A percentile compares a stretch with the other conserved stretches of the same genome.
phyloP scores from a whole-genome alignment of 2,888 invertebrate genomes.

The Oligia latruncula region DNA sequence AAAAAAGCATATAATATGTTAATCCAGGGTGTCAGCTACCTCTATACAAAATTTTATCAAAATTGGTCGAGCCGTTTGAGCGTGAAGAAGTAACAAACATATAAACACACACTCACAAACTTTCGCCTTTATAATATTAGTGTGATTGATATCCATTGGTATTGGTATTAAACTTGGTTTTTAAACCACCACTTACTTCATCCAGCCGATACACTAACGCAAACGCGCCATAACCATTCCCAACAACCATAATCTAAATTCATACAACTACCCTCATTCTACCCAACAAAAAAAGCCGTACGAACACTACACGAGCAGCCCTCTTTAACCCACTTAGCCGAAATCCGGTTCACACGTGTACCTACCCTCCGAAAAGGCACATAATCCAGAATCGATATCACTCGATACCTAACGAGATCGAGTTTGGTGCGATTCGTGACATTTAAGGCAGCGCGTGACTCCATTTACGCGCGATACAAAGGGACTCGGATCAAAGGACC shows the following conservation, averaged over 20 bases:
- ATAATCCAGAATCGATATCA: slow-evolving; percentile 78
- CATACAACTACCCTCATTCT: slow-evolving; percentile 34
- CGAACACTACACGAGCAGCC: slow-evolving; percentile 44
- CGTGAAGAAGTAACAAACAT: too few relatives aligned
- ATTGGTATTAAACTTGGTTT: not conserved
- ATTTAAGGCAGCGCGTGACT: slow-evolving; percentile 84
- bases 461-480: slow-evolving; percentile 80
- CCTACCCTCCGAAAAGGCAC: slow-evolving; percentile 61
- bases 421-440: slow-evolving; percentile 80
- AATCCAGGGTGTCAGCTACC: too few relatives aligned
- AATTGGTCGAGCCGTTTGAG: too few relatives aligned
- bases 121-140: too few relatives aligned
- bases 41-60: too few relatives aligned
- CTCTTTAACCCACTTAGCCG: slow-evolving; percentile 66
- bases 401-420: slow-evolving; percentile 77
- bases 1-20: too few relatives aligned
- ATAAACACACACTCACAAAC: too few relatives aligned
- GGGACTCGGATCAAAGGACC: slow-evolving; percentile 78
- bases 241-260: slow-evolving; percentile 36
- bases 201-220: not conserved
- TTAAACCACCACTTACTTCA: not conserved
- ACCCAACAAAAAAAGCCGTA: slow-evolving; percentile 22
- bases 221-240: slow-evolving; percentile 25
- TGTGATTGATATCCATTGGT: too few relatives aligned
- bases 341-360: slow-evolving; percentile 69